Evolutionary conservation across 2,888 invertebrate genomes (phyloP), one percentile per base, ranked within the genome.

Genomic region (Agonopterix arenella): DNA sequence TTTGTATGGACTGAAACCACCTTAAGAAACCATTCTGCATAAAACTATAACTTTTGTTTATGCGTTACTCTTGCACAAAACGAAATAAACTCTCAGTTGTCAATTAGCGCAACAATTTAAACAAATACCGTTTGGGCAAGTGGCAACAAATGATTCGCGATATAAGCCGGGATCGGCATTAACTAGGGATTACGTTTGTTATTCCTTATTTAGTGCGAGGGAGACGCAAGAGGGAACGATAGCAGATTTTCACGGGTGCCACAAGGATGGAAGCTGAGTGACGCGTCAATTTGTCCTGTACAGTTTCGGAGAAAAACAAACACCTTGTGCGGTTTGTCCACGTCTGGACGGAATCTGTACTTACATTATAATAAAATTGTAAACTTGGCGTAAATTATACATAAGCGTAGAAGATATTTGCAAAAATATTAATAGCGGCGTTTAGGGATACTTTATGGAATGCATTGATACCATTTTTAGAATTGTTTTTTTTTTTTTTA

Each of bases 261-360:
- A 73, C 43, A 59, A 62, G 60, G 62, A 72, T 56, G 55, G 57
- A 52, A 44, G 60, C 53, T 59, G 60, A 66, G 61, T 71, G 72
- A 70, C 68, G 70, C 67, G 70, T 68, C 73, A 66, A 77, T 76
- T 76, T 80, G 73, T 76, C 67, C 64, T 57, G 64, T 60, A 62
- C 59, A 66, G 57, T 67, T 68, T 64, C 59, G 66, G 58, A 64
- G 72, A 66, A 69, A 72, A 68, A 72, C 73, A 72, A 73, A 78
- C 69, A 70, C 57, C 67, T 73, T 65, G 60, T 53, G 58, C 51
- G 50, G 60, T 47, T 55, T 58, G 57, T 55, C 54, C 58, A 60
- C 55, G 59, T 43, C 51, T 51, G 28, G 5, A 28, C 28, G 28
- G 7, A 28, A 28, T 28, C 28, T 28, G 5, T 28, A 28, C 28